phyloP scores from a whole-genome alignment of 2,797 vertebrate species.

The Sylvilagus floridanus region DNA sequence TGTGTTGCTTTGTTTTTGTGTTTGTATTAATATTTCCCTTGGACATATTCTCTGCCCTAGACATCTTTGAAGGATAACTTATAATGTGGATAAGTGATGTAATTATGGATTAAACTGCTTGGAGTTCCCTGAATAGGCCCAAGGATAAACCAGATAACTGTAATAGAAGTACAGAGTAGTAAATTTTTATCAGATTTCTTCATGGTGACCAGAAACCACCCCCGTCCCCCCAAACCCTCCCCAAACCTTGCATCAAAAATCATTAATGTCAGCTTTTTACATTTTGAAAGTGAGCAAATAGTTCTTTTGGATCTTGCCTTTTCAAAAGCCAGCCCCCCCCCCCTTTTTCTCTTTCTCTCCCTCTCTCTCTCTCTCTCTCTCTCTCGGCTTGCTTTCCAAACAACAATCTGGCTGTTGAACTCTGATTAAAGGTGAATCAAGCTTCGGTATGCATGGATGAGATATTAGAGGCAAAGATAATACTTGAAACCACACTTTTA shows the following conservation, averaged over 20 bases:
- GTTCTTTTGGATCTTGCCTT: constrained; percentile 54
- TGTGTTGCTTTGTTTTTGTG: background rate
- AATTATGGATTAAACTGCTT: background rate
- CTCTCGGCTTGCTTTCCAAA: constrained; percentile 76
- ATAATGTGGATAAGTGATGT: background rate
- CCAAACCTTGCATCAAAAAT: background rate
- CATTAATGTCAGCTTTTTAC: background rate
- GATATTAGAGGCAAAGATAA: constrained; percentile 86
- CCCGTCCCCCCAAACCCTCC: no score
- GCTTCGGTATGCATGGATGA: constrained; percentile 84
- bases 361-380: constrained; percentile 10
- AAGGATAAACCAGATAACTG: background rate
- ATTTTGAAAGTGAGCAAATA: constrained; percentile 65
- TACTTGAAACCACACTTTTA: constrained; percentile 82
- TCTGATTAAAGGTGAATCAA: constrained; percentile 79
- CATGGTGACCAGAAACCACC: background rate
- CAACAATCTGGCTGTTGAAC: constrained; percentile 75
- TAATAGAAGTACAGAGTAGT: background rate
- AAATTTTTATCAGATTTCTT: background rate
- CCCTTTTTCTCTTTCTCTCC: background rate
- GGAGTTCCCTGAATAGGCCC: background rate
- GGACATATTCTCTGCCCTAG: background rate
- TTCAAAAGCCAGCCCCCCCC: constrained; percentile 4
- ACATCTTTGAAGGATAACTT: background rate
- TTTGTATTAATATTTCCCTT: background rate